phyloP scores from a whole-genome alignment of 2,113 vertebrate species.

The Pholis gunnellus region DNA sequence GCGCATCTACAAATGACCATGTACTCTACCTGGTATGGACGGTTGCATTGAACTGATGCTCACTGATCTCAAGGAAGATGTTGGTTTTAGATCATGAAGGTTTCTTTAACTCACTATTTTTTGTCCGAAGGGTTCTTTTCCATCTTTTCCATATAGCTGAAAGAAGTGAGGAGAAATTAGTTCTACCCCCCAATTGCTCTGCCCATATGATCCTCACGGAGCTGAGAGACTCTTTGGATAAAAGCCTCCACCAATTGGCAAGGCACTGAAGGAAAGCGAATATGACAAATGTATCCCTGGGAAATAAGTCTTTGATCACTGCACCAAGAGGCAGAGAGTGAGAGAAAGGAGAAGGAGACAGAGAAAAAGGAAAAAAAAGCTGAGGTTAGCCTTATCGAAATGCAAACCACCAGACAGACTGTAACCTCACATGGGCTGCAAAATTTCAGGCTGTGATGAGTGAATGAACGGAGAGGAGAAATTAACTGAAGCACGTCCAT shows the following conservation, averaged over 20 bases:
- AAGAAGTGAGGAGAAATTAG: neutral
- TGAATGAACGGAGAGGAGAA: neutral
- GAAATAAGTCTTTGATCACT: conserved; percentile 47
- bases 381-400: conserved; percentile 43
- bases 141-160: neutral
- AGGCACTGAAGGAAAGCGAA: conserved; percentile 6
- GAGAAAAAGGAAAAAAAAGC: neutral
- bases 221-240: conserved; percentile 10
- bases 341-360: conserved; percentile 14
- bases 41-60: neutral
- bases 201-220: neutral
- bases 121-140: neutral
- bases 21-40: too few relatives aligned
- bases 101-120: neutral
- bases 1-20: neutral
- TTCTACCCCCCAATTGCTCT: neutral
- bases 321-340: conserved; percentile 8
- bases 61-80: neutral
- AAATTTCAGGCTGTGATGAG: conserved; percentile 9
- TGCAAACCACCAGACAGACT: conserved; percentile 51
- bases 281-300: conserved; percentile 28
- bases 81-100: neutral
- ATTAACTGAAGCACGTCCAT: neutral
- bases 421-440: conserved; percentile 31
- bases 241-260: conserved; percentile 23